Evolutionary conservation across 2,113 vertebrate species (phyloP).

Genomic region (Colaptes auratus): DNA sequence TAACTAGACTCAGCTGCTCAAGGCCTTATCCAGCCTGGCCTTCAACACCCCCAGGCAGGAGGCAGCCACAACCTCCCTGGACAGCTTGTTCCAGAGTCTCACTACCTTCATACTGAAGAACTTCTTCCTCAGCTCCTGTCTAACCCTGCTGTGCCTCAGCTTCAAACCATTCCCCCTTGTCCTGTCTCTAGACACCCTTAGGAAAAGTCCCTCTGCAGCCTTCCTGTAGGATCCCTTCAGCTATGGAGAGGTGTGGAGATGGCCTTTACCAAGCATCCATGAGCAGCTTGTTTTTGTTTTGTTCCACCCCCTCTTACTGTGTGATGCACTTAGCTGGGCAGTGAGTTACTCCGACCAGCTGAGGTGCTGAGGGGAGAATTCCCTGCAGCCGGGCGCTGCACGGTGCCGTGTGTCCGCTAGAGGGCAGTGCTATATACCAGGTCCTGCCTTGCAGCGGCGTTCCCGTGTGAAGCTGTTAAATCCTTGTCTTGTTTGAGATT

Average conservation of each 20-base stretch:
- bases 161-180: too few relatives aligned
- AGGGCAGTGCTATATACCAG: background rate
- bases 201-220: too few relatives aligned
- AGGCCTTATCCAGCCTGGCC: too few relatives aligned
- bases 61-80: too few relatives aligned
- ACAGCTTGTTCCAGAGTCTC: too few relatives aligned
- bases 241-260: background rate
- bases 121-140: too few relatives aligned
- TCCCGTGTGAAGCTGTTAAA: background rate
- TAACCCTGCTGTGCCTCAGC: too few relatives aligned
- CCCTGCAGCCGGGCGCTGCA: background rate
- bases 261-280: background rate
- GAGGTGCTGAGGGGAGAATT: background rate
- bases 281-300: background rate
- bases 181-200: too few relatives aligned
- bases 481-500: constrained; percentile 5
- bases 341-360: background rate
- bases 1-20: too few relatives aligned
- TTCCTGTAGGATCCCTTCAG: background rate
- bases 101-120: too few relatives aligned
- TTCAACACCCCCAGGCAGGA: too few relatives aligned
- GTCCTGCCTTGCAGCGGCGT: background rate
- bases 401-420: background rate
- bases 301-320: background rate
- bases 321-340: background rate